These are phyloP conservation scores for cattle (Bos taurus) DNA, from an alignment of 2,113 vertebrate genomes.

Conservation along the genomic window DNA sequence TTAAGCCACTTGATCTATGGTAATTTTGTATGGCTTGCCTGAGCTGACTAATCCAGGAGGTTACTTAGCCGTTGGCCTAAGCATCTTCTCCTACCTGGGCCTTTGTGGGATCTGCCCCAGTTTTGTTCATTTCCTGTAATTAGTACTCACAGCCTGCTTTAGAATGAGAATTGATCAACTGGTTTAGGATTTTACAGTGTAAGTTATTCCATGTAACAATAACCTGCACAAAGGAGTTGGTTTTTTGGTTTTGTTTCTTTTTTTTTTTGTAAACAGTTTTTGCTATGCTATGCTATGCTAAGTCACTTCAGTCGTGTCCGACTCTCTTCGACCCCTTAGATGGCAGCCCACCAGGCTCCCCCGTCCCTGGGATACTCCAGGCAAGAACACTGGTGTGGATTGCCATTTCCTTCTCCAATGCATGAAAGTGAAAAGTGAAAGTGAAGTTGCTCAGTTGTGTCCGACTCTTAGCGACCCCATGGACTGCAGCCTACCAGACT, in stretches of 20 bases:
- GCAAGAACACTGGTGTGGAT: no score
- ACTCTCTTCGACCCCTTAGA: no score
- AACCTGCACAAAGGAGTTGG: neutral
- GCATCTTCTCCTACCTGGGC: neutral
- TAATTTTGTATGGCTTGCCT: neutral
- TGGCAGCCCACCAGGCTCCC: no score
- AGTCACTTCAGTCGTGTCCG: no score
- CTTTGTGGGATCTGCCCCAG: neutral
- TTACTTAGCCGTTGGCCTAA: neutral
- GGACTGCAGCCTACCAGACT: no score
- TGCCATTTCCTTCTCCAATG: no score
- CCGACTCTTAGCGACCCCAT: no score
- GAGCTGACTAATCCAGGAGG: neutral
- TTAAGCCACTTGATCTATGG: neutral
- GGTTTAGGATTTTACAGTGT: neutral
- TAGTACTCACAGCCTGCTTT: neutral
- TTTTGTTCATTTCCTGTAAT: neutral
- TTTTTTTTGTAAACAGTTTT: neutral
- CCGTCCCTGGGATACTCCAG: no score
- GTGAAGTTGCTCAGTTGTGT: no score
- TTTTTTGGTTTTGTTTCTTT: neutral
- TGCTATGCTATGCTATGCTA: no score
- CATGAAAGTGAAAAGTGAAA: no score
- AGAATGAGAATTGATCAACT: neutral
- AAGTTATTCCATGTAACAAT: neutral